Base-by-base conservation (phyloP, 2,113 vertebrate genomes). In the Actinemys pallida region DNA sequence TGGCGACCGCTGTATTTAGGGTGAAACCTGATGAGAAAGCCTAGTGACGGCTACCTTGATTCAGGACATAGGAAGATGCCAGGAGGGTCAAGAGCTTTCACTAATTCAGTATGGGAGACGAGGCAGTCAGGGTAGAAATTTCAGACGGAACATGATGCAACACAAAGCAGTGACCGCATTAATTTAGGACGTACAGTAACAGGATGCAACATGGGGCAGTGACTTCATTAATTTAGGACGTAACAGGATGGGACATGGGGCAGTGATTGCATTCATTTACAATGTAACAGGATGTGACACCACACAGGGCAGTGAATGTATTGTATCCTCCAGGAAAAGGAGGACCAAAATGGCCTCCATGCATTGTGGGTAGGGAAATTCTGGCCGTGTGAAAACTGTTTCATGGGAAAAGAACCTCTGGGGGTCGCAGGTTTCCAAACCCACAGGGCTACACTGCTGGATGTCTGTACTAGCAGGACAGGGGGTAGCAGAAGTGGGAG, bases 161-260 rank as follows among this genome's bases (percentile, higher is more conserved):
- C 98, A 98, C 93, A 98, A 97, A 98, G 98, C 98, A 97, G 97
- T 97, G 98, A 98, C 94, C 24, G 97, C 90, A 4, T 97, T 89
- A 47, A 97, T 97, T 95, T 50, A 86, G 97, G 98, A 98, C 98
- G 93, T 92, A 98, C 98, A 98, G 97, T 27, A 94, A 98, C 98
- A 98, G 96, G 97, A 98, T 98, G 98, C 69, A 45, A 98, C 98
- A 98, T 5, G 95, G 98, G 96, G 96, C 96, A 96, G 97, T n/a
- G 98, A 97, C 94, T 88, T 97, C 92, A 27, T 72, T 91, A 85
- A 83, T 78, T 96, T 35, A 97, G 91, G 90, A 98, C 88, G 94
- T 96, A 95, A 98, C 97, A 98, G 97, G 97, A 98, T 97, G 98
- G 2, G 75, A 97, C 94, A 96, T 2, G 90, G 92, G 98, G 97